These are phyloP conservation scores for Spodoptera littoralis DNA, from an alignment of 2,888 invertebrate genomes.

Conservation along the genomic window DNA sequence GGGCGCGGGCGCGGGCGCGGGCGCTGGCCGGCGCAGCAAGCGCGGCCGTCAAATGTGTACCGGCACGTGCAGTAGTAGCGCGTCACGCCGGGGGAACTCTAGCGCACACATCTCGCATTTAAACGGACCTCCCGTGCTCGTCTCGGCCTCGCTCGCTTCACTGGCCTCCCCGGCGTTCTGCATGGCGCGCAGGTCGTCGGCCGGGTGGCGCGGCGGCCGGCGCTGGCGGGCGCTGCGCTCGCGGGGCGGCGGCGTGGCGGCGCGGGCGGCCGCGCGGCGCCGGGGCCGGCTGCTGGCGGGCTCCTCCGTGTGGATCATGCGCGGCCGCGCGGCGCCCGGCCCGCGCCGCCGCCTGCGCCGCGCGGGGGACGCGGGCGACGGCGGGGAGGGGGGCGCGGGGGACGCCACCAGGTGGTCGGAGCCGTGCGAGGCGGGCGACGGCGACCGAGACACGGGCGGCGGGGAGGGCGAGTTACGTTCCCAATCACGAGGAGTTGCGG, in stretches of 20 bases:
- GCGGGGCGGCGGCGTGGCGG: slow-evolving; percentile 84
- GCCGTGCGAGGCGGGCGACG: slow-evolving; percentile 53
- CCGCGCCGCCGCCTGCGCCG: slow-evolving; percentile 77
- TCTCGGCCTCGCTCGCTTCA: slow-evolving; percentile 73
- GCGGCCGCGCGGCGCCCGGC: slow-evolving; percentile 84
- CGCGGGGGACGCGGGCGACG: slow-evolving; percentile 38
- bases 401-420: slow-evolving; percentile 35
- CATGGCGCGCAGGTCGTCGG: slow-evolving; percentile 80
- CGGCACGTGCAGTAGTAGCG: slow-evolving; percentile 92
- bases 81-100: slow-evolving; percentile 92
- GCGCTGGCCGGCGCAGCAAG: neutral
- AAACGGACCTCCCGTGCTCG: slow-evolving; percentile 89
- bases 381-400: slow-evolving; percentile 46
- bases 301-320: slow-evolving; percentile 93
- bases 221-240: slow-evolving; percentile 72
- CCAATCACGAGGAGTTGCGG: slow-evolving; percentile 63
- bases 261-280: slow-evolving; percentile 79
- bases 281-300: slow-evolving; percentile 37
- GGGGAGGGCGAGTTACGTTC: slow-evolving; percentile 51
- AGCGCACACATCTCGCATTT: slow-evolving; percentile 95
- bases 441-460: slow-evolving; percentile 49
- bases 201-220: slow-evolving; percentile 58
- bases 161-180: slow-evolving; percentile 69
- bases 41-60: slow-evolving; percentile 92
- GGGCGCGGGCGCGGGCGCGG: neutral